Conservation (phyloP, 2,888 invertebrate species). For the Apoda limacodes region DNA sequence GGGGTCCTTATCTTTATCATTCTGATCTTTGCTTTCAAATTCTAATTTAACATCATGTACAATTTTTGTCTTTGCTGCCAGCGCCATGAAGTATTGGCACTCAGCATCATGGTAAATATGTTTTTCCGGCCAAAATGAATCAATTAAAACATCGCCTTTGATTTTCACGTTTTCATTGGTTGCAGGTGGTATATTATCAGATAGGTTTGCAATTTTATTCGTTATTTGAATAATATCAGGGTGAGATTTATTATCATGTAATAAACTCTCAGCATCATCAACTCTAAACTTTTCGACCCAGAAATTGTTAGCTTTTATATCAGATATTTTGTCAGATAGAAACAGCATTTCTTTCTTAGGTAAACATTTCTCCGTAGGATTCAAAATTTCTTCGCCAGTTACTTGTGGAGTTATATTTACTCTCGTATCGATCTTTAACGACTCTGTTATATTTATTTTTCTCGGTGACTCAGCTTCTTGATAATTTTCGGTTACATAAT, state of each 20-base stretch:
- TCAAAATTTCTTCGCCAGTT: too few relatives aligned
- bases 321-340: constrained; percentile 34
- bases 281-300: constrained; percentile 70
- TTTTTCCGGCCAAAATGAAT: constrained; percentile 74
- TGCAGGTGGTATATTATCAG: constrained; percentile 9
- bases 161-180: constrained; percentile 23
- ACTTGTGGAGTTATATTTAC: background rate
- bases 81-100: constrained; percentile 66
- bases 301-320: constrained; percentile 64
- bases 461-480: too few relatives aligned
- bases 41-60: constrained; percentile 27
- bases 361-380: too few relatives aligned
- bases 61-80: constrained; percentile 57
- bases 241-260: constrained; percentile 31
- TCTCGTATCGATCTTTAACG: background rate
- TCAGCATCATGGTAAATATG: constrained; percentile 75
- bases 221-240: too few relatives aligned
- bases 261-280: constrained; percentile 69
- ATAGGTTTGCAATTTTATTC: constrained; percentile 15
- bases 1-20: constrained; percentile 72
- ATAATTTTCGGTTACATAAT: too few relatives aligned
- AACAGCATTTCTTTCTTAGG: too few relatives aligned
- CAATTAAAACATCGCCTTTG: constrained; percentile 40
- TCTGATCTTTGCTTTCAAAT: constrained; percentile 49
- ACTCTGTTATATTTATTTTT: background rate